A percentile compares a stretch with the other conserved stretches of the same genome.
Conservation (phyloP, 1,140 invertebrate genomes). For the Drosophila kanapiae region DNA sequence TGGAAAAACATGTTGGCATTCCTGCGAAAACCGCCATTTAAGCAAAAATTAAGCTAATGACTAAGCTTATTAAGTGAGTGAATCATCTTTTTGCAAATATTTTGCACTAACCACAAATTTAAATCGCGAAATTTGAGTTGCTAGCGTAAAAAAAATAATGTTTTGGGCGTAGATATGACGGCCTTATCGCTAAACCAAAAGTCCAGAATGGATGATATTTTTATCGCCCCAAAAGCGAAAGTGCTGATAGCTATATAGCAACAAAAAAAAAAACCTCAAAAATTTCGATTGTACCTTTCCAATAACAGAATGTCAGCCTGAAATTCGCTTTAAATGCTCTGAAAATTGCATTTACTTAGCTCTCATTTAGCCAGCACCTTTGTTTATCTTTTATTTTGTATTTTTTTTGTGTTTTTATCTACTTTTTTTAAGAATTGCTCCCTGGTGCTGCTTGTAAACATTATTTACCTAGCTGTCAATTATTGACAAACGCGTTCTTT, state of each 20-base stretch:
- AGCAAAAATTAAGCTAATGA: conserved; percentile 36
- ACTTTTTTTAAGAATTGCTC: conserved; percentile 10
- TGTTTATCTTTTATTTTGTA: conserved; percentile 25
- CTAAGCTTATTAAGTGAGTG: conserved; percentile 9
- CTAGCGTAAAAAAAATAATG: neutral
- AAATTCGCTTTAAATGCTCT: conserved; percentile 7
- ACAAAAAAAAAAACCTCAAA: conserved; percentile 11
- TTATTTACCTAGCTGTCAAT: conserved; percentile 67
- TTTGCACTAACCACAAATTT: conserved; percentile 9
- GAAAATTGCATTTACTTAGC: conserved; percentile 31
- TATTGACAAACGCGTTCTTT: conserved; percentile 74
- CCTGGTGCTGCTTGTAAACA: conserved; percentile 47
- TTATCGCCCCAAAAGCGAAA: conserved; percentile 52
- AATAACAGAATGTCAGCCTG: conserved; percentile 3
- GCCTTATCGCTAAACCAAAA: conserved; percentile 47
- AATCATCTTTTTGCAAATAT: conserved; percentile 18
- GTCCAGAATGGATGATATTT: conserved; percentile 46
- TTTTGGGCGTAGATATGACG: conserved; percentile 25
- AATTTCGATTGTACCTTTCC: conserved; percentile 9
- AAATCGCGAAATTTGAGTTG: conserved; percentile 32
- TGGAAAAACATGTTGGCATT: conserved; percentile 28
- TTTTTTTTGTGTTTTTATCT: neutral
- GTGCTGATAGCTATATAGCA: conserved; percentile 43
- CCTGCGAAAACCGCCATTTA: conserved; percentile 13
- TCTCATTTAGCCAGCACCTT: conserved; percentile 8